Percentiles rank a stretch among this genome's conserved stretches.
phyloP scores from a whole-genome alignment of 1,140 invertebrate genomes.

The Geopemphigus sp. region DNA sequence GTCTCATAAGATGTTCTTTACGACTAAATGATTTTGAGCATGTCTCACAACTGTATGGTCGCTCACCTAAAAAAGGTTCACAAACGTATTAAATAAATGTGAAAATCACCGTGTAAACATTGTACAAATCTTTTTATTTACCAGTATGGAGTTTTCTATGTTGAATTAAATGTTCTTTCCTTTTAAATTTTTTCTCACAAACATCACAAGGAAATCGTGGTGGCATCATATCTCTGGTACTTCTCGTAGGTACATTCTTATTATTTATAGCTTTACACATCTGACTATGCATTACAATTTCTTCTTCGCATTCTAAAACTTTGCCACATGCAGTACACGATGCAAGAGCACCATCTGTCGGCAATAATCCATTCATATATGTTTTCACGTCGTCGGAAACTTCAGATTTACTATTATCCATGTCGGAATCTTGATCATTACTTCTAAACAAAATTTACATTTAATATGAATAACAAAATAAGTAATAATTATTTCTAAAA shows the following conservation, averaged over 20 bases:
- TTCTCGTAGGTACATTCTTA: background rate
- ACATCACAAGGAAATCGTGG: constrained; percentile 58
- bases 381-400: background rate
- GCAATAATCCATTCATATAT: constrained; percentile 39
- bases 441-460: background rate
- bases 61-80: constrained; percentile 62
- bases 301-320: constrained; percentile 52
- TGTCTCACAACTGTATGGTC: constrained; percentile 68
- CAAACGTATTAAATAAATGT: too few relatives aligned
- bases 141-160: constrained; percentile 69
- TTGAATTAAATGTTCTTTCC: constrained; percentile 65
- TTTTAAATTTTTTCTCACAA: constrained; percentile 62
- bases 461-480: background rate
- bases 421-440: constrained; percentile 42
- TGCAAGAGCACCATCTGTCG: constrained; percentile 12
- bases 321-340: constrained; percentile 54
- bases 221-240: constrained; percentile 19
- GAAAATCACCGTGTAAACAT: too few relatives aligned
- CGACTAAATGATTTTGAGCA: constrained; percentile 73
- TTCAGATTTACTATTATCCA: constrained; percentile 31
- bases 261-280: constrained; percentile 38
- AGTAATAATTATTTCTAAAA: too few relatives aligned
- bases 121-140: constrained; percentile 15
- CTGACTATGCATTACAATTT: constrained; percentile 51
- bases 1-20: constrained; percentile 70